Conservation (phyloP, 2,113 vertebrate genomes). For the Trogon surrucura region DNA sequence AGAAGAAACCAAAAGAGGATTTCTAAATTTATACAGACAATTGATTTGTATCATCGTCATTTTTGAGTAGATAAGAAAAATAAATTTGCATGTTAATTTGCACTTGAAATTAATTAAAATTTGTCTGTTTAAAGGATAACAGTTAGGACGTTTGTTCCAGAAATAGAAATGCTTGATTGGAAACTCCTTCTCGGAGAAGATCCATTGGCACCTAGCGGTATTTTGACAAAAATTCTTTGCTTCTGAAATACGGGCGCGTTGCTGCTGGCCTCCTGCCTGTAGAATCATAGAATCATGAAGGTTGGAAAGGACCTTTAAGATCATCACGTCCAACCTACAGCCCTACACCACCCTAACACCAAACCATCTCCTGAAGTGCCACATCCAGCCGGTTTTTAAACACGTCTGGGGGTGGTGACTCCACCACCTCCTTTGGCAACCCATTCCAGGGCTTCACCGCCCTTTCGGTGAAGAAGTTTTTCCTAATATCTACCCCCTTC, state of each 20-base stretch:
- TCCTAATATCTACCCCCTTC: neutral
- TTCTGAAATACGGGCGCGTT: fast-evolving
- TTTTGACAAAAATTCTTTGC: neutral
- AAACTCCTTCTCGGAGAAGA: neutral
- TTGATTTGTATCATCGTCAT: neutral
- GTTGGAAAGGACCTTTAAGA: too few species aligned
- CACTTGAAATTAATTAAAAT: constrained; percentile 22
- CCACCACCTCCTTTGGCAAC: too few species aligned
- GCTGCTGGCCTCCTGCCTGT: neutral
- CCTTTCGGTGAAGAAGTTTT: too few species aligned
- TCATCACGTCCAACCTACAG: too few species aligned
- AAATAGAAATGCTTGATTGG: constrained; percentile 27
- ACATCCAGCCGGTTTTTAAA: too few species aligned
- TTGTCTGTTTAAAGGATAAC: neutral
- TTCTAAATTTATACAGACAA: constrained; percentile 52
- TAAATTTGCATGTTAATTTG: constrained; percentile 43
- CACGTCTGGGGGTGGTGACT: too few species aligned
- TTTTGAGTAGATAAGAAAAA: constrained; percentile 52
- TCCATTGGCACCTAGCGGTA: neutral
- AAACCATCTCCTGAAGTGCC: too few species aligned
- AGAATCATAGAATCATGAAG: too few species aligned
- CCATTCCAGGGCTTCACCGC: too few species aligned
- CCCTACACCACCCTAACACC: too few species aligned
- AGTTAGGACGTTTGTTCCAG: constrained; percentile 4
- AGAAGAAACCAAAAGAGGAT: constrained; percentile 20